These are phyloP conservation scores for Ophion costatus DNA, from an alignment of 2,888 invertebrate species.

Conservation along the genomic window DNA sequence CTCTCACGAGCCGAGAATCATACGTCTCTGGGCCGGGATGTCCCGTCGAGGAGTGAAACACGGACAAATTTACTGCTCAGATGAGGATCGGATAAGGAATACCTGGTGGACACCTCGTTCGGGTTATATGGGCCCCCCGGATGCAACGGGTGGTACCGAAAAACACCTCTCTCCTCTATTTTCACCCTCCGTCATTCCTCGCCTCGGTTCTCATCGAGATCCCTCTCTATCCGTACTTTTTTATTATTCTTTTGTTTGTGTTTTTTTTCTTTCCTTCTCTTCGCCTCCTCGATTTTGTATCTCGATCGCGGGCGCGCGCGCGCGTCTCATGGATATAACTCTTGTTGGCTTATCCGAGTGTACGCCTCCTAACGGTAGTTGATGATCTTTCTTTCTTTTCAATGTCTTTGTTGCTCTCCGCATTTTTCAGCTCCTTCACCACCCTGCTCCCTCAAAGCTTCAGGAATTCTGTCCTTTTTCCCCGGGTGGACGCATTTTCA, in stretches of 20 bases:
- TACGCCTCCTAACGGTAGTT: conserved; percentile 67
- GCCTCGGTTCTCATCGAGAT: conserved; percentile 52
- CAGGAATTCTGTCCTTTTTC: not conserved
- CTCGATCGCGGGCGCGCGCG: conserved; percentile 68
- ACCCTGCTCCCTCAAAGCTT: not conserved
- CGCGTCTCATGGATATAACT: conserved; percentile 74
- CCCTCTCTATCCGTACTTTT: conserved; percentile 54
- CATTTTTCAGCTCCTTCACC: not conserved
- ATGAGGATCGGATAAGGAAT: conserved; percentile 80
- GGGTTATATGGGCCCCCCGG: conserved; percentile 79
- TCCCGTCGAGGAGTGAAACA: conserved; percentile 72
- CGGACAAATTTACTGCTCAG: conserved; percentile 81
- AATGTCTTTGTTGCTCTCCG: not conserved
- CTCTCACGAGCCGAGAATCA: conserved; percentile 28
- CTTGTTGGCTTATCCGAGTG: conserved; percentile 60
- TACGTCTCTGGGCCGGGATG: conserved; percentile 64
- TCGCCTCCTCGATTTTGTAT: conserved; percentile 59
- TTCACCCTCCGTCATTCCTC: conserved; percentile 50
- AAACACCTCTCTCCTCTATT: conserved; percentile 60
- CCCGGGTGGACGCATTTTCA: not conserved
- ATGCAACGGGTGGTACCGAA: conserved; percentile 73
- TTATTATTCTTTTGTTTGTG: conserved; percentile 7
- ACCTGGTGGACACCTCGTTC: conserved; percentile 82
- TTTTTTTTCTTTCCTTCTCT: conserved; percentile 13
- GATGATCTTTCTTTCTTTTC: conserved; percentile 49